phyloP scores from a whole-genome alignment of 2,797 vertebrate genomes.

The Potorous gilbertii region DNA sequence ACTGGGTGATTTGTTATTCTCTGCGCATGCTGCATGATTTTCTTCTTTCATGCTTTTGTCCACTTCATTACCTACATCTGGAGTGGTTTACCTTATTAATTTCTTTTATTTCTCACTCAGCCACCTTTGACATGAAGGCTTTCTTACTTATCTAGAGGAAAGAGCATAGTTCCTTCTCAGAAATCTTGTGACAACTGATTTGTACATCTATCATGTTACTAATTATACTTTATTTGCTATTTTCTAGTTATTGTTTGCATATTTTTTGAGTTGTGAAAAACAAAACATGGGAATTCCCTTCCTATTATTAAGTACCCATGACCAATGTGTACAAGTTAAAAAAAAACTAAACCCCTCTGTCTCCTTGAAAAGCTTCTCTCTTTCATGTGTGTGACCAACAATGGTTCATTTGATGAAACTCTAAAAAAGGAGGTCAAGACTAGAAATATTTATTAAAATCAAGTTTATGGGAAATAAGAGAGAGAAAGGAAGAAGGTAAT shows the following conservation, averaged over 20 bases:
- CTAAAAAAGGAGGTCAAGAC: neutral
- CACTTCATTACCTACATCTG: neutral
- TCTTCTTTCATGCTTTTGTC: neutral
- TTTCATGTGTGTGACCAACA: neutral
- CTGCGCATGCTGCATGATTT: neutral
- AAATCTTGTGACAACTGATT: neutral
- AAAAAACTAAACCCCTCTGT: neutral
- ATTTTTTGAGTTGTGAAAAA: neutral
- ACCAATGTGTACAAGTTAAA: neutral
- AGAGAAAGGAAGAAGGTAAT: neutral
- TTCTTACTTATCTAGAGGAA: neutral
- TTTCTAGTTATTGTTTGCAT: neutral
- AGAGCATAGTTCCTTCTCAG: neutral
- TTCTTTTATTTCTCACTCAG: neutral
- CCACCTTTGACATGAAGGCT: neutral
- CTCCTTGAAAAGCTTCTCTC: no score
- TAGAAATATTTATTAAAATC: neutral
- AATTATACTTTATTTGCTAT: neutral
- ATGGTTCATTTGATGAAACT: neutral
- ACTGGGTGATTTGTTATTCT: neutral
- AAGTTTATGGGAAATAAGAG: neutral
- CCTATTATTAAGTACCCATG: neutral
- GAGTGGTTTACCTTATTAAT: neutral
- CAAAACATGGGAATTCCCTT: neutral
- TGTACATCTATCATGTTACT: neutral